Conservation (phyloP, 2,113 vertebrate species). For the Ardeotis arabs region DNA sequence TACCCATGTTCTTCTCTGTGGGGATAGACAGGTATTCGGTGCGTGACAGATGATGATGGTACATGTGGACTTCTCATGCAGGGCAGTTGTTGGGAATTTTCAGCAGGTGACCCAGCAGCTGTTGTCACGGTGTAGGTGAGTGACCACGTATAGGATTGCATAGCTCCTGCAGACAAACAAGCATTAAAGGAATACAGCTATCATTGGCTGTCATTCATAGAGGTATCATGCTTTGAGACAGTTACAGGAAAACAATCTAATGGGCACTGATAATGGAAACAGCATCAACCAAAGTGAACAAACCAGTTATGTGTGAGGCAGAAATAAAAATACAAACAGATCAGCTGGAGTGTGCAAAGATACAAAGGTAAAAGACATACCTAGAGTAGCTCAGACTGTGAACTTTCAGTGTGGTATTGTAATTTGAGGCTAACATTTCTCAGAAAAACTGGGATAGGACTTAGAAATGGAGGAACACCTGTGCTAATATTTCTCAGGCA, state of each 20-base stretch:
- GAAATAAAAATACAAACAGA: neutral
- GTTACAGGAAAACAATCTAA: accelerated
- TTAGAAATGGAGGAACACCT: neutral
- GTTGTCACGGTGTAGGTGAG: conserved; percentile 99
- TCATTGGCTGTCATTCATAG: neutral
- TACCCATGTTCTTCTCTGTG: conserved; percentile 96
- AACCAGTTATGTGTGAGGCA: neutral
- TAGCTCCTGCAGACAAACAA: conserved; percentile 85
- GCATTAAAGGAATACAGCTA: neutral
- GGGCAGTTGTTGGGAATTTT: conserved; percentile 89
- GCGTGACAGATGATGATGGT: conserved; percentile 85
- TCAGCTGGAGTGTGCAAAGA: neutral
- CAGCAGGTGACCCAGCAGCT: conserved; percentile 87
- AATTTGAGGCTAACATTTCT: neutral
- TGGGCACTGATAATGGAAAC: neutral
- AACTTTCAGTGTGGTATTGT: neutral
- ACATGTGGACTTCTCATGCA: conserved; percentile 90
- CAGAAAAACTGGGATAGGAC: neutral
- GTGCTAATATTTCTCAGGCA: neutral
- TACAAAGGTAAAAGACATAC: neutral
- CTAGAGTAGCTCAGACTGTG: neutral
- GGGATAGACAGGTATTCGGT: conserved; percentile 93
- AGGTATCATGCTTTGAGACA: neutral
- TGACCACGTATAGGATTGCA: conserved; percentile 99
- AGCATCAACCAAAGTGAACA: neutral